These are phyloP conservation scores for Emydocephalus ijimae DNA, from an alignment of 2,113 vertebrate genomes.

Conservation along the genomic window DNA sequence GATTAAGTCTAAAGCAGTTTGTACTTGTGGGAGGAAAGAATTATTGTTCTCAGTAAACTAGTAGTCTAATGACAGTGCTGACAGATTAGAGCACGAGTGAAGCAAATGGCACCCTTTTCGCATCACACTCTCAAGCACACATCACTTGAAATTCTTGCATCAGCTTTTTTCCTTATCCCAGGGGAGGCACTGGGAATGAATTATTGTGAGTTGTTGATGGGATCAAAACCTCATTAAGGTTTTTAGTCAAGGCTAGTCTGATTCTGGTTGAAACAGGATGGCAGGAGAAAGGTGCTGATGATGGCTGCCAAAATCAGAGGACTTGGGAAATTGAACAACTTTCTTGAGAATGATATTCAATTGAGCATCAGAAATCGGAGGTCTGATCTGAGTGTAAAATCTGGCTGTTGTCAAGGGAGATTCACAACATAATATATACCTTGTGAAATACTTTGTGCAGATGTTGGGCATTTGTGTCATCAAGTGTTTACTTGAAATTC, in stretches of 20 bases:
- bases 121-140: constrained; percentile 62
- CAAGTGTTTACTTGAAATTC: constrained; percentile 17
- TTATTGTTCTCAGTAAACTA: constrained; percentile 56
- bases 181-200: constrained; percentile 34
- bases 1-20: constrained; percentile 64
- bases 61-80: constrained; percentile 63
- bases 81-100: constrained; percentile 55
- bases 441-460: background rate
- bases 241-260: constrained; percentile 49
- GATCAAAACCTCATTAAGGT: constrained; percentile 65
- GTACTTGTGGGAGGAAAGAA: constrained; percentile 63
- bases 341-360: background rate
- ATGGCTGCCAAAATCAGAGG: constrained; percentile 32
- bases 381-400: background rate
- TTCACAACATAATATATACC: fast-evolving
- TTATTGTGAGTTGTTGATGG: constrained; percentile 56
- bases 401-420: constrained; percentile 8
- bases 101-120: constrained; percentile 59
- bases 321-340: constrained; percentile 4
- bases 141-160: constrained; percentile 63
- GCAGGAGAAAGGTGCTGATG: constrained; percentile 21
- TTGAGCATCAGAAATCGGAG: constrained; percentile 8
- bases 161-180: constrained; percentile 51
- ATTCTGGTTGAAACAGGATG: constrained; percentile 28
- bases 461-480: background rate